Base-by-base conservation (phyloP, 1,140 invertebrate species). In the Pectinophora gossypiella region DNA sequence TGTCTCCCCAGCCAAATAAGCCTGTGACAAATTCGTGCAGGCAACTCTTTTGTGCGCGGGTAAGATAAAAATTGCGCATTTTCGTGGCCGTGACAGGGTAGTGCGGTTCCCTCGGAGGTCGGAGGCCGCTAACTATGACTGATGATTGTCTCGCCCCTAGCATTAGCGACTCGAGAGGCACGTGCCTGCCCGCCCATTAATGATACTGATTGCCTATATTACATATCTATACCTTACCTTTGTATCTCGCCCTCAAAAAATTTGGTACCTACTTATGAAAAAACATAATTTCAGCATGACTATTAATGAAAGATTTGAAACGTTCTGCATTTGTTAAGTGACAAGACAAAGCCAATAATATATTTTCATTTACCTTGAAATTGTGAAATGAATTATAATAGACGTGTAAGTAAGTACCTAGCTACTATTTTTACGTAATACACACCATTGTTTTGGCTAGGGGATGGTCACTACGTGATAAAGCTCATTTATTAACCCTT, bases 31-130 rank as follows among this genome's bases (percentile, higher is more conserved):
- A 85, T 85, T 78, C 69, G 50, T 53, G 48, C 52, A 51, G 66
- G 71, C 70, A 85, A 85, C 80, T 85, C 80, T 85, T 80, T 84
- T 75, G 77, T 73, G 78, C 65, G 77, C 67, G 61, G 59, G 51
- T 45, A 65, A 66, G 72, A 81, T 82, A 82, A 85, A 84, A 82
- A 76, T 76, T 70, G 67, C 58, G 62, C 50, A 61, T 70, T 71
- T 68, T 68, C 68, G 68, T 72, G 76, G 48, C 50, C 32, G 53
- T 77, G 76, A 78, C 72, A 71, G 63, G 48, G 51, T 21, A 48
- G 48, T 22, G 19, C 53, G 61, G 47, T 53, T 51, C 63, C 61
- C 66, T 55, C 54, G 18, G 43, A 52, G 56, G 51, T 56, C 48
- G 53, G 51, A 48, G 49, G 48, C 52, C 56, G 55, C 67, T 85